A percentile compares a stretch with the other conserved stretches of the same genome.
These are phyloP conservation scores for Nasonia vitripennis DNA, from an alignment of 1,140 invertebrate species.

Conservation along the genomic window DNA sequence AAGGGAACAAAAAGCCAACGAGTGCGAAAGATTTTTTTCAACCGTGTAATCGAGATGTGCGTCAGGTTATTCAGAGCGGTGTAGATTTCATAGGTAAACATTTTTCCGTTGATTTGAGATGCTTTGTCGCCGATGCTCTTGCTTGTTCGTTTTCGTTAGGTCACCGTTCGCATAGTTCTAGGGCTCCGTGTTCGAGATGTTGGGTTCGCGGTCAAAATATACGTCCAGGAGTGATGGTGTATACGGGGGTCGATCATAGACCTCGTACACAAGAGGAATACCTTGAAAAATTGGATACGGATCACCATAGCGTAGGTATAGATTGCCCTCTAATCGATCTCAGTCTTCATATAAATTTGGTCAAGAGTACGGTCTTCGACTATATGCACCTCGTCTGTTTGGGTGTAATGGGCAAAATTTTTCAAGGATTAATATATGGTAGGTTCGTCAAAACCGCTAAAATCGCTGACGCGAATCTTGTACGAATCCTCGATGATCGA, in stretches of 20 bases:
- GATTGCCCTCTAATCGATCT: not conserved
- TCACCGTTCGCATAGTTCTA: not conserved
- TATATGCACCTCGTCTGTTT: not conserved
- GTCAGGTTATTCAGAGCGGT: no score
- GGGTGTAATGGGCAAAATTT: not conserved
- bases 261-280: no score
- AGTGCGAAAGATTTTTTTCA: no score
- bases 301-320: not conserved
- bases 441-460: slow-evolving; percentile 23
- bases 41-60: no score
- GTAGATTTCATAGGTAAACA: no score
- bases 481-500: slow-evolving; percentile 28
- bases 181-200: not conserved
- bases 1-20: no score
- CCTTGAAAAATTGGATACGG: no score
- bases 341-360: not conserved
- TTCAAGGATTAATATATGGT: slow-evolving; percentile 42
- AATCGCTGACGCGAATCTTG: slow-evolving; percentile 7
- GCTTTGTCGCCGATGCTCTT: not conserved
- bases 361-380: not conserved
- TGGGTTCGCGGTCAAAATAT: not conserved
- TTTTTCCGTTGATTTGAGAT: not conserved
- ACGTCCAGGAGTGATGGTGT: not conserved
- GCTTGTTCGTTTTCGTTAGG: not conserved
- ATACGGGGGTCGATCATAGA: not conserved